Evolutionary conservation across 1,140 invertebrate genomes (phyloP).

Genomic region (Macrocentrus cingulum): DNA sequence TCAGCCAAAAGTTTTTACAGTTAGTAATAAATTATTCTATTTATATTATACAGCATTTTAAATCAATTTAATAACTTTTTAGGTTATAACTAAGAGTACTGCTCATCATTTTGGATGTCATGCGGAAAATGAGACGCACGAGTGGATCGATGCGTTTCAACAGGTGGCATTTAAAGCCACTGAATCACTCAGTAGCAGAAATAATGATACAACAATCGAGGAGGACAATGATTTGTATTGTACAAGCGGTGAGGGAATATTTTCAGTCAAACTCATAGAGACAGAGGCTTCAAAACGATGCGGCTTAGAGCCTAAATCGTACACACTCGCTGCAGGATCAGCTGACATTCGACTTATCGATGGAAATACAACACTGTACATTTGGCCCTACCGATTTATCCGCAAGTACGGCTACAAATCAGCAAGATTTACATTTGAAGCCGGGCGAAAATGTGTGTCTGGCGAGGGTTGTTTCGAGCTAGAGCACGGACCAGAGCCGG

Average conservation of each 20-base stretch:
- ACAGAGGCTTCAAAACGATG: slow-evolving; percentile 78
- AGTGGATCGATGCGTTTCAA: slow-evolving; percentile 78
- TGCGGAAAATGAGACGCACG: slow-evolving; percentile 70
- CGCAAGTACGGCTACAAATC: slow-evolving; percentile 79
- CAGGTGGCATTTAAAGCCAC: slow-evolving; percentile 79
- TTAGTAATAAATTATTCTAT: slow-evolving; percentile 37
- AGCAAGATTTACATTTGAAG: slow-evolving; percentile 86
- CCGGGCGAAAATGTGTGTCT: slow-evolving; percentile 83
- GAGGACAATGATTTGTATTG: slow-evolving; percentile 87
- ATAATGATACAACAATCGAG: slow-evolving; percentile 71
- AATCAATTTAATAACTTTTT: slow-evolving; percentile 6
- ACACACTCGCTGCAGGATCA: slow-evolving; percentile 72
- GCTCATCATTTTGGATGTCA: slow-evolving; percentile 72
- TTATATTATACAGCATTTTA: background rate
- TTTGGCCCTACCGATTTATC: slow-evolving; percentile 87
- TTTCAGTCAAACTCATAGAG: slow-evolving; percentile 74
- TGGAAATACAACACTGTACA: slow-evolving; percentile 68
- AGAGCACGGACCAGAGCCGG: slow-evolving; percentile 75
- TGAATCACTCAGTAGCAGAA: slow-evolving; percentile 51
- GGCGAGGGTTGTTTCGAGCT: slow-evolving; percentile 83
- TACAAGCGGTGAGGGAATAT: slow-evolving; percentile 77
- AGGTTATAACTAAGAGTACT: slow-evolving; percentile 73
- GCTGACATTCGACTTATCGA: slow-evolving; percentile 74
- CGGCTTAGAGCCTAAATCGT: slow-evolving; percentile 69
- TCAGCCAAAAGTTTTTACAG: slow-evolving; percentile 61